Evolutionary conservation across 2,797 vertebrate species (phyloP), one percentile per base, ranked within the genome.

Genomic region (Dendrocincla fuliginosa): DNA sequence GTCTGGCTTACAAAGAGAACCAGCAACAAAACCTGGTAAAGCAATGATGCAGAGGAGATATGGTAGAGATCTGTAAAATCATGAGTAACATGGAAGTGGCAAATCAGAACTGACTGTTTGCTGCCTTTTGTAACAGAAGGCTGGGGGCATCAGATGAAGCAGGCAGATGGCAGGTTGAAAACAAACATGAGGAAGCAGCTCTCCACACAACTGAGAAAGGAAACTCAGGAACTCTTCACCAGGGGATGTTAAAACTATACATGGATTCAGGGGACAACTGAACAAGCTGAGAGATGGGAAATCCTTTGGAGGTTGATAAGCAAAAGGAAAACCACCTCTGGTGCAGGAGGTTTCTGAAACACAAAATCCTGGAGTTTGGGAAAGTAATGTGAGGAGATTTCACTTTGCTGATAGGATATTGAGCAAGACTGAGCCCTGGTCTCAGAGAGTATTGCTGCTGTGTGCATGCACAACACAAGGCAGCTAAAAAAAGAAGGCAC

Each of bases 101-200:
- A 94, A 95, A 93, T 95, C 94, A 94, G 53, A 95, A 74, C 32
- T 67, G 94, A 55, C 70, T 95, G 65, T 56, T 70, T 3, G 35
- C 82, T 91, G 91, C 84, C 68, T 93, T 60, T 68, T 89, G 47
- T 78, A 74, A 57, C 65, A 80, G 30, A 75, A 61, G 79, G 82
- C 93, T 57, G 9, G 87, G 69, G 89, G 94, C 93, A 88, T 90
- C 50, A 71, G 55, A 64, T 32, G 55, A 75, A 93, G 91, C 85
- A 86, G 79, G 87, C 95, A 95, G 94, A 95, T 94, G 94, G 94
- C 69, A 94, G 69, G 83, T 84, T 93, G 82, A 78, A 81, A 96
- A 91, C 53, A 95, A 94, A 96, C 76, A 69, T 3, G 80, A 95
- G 89, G 94, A 94, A 96, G 85, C 73, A 84, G 82, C 85, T 94